phyloP scores from a whole-genome alignment of 2,888 invertebrate species.

The Tipula helvola region DNA sequence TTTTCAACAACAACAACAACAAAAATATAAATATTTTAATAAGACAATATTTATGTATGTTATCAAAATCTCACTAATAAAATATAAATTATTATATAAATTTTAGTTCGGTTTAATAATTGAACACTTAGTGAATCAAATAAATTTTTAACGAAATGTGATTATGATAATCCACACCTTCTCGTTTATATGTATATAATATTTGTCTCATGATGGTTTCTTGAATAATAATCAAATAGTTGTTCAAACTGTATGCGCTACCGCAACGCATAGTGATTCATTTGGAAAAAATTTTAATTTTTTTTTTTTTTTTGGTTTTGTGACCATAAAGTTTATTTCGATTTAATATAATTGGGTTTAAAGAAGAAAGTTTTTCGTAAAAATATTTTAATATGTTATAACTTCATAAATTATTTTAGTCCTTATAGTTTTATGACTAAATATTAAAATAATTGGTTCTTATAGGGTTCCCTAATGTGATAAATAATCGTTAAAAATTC shows the following conservation, averaged over 20 bases:
- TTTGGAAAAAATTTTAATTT: neutral
- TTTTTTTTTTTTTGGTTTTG: too few relatives aligned
- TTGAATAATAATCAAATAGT: neutral
- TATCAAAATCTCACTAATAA: neutral
- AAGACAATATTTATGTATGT: neutral
- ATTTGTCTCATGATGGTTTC: neutral
- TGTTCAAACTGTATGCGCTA: neutral
- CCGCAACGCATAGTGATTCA: neutral
- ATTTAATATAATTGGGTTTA: neutral
- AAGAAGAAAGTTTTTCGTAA: neutral
- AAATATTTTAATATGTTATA: neutral
- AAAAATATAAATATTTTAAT: neutral
- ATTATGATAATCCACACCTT: neutral
- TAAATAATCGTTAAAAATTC: too few relatives aligned
- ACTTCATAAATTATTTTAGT: too few relatives aligned
- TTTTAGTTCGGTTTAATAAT: neutral
- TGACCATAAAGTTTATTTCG: neutral
- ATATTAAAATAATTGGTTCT: too few relatives aligned
- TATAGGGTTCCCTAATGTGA: too few relatives aligned
- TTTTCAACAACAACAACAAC: neutral
- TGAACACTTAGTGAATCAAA: neutral
- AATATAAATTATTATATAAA: neutral
- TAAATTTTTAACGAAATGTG: neutral
- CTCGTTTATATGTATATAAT: neutral
- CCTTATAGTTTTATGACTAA: too few relatives aligned